phyloP scores from a whole-genome alignment of 2,888 invertebrate genomes.

The Chloromyia formosa region DNA sequence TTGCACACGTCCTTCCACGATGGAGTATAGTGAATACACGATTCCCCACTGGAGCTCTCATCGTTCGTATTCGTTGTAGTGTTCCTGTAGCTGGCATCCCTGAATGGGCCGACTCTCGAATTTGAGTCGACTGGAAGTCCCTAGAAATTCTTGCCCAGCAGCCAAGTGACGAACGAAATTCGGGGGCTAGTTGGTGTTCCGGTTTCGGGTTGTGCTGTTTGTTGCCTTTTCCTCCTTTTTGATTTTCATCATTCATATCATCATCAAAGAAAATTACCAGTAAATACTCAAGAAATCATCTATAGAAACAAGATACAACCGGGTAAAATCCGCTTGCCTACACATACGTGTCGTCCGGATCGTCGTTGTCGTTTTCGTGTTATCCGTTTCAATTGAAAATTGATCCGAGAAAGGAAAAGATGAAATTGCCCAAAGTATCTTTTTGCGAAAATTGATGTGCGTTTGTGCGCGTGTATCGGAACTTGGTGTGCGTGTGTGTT shows the following conservation, averaged over 20 bases:
- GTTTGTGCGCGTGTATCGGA: constrained; percentile 22
- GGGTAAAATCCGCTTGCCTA: constrained; percentile 22
- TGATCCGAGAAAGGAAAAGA: constrained; percentile 10
- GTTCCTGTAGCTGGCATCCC: constrained; percentile 46
- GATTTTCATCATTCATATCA: constrained; percentile 53
- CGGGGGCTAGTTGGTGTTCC: constrained; percentile 64
- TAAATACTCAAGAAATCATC: constrained; percentile 22
- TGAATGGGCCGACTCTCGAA: constrained; percentile 9
- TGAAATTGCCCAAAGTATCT: constrained; percentile 14
- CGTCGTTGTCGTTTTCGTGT: neutral
- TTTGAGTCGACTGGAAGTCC: constrained; percentile 45
- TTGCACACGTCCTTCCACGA: constrained; percentile 20
- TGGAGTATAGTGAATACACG: neutral
- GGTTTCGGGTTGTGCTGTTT: constrained; percentile 66
- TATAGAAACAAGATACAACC: neutral
- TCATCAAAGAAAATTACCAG: constrained; percentile 46
- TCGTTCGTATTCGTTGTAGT: neutral
- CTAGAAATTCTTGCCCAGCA: constrained; percentile 47
- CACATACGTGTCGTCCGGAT: neutral
- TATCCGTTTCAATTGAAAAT: too few relatives aligned
- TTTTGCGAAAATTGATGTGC: constrained; percentile 23
- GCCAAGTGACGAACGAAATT: constrained; percentile 49
- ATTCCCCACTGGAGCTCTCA: constrained; percentile 38
- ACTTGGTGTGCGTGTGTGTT: neutral
- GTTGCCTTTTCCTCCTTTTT: constrained; percentile 64